Base-by-base conservation (phyloP, 2,888 invertebrate species). In the Limenitis camilla region DNA sequence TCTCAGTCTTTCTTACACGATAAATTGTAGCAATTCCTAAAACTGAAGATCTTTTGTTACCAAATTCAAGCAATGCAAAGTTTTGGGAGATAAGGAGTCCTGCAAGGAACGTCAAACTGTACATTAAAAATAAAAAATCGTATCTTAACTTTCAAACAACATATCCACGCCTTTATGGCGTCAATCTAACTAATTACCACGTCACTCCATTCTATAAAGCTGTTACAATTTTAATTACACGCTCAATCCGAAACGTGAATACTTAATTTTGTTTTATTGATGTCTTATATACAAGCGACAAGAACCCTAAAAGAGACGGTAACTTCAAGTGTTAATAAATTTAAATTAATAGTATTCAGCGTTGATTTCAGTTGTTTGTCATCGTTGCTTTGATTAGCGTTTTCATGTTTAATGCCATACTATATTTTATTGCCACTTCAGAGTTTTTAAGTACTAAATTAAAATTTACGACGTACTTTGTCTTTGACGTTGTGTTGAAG, bases 211-310 rank as follows among this genome's bases (percentile, higher is more conserved):
- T 40, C 47, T 40, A 55, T 52, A 50, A 53, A 46, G 31, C 42
- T 27, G 31, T 41, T 32, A 41, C 47, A 44, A 42, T 49, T 57
- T 55, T 57, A 55, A 55, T 55, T 49, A 52, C 54, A 49, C 52
- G 29, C 43, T 40, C 46, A 49, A 55, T 52, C 40, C 49, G 36
- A 49, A 48, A 38, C 28, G 45, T 43, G 56, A 41, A 50, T 53
- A 51, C 47, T 53, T 56, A 48, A 53, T 53, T 56, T 28, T 44
- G 48, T 56, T 56, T 53, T 53, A 53, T 56, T 43, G 27, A 44
- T 49, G 43, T 46, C 19, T 19, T 10, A 10, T 36, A 10, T 36
- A 36, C 35, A 36, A 36, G 35, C 35, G 35, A 36, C 5, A 36
- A 36, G 10, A 10, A 9, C 35, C n/a, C 35, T 36, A 10, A 36